Evolutionary conservation across 2,888 invertebrate genomes (phyloP).

Genomic region (Auanema freiburgensis): DNA sequence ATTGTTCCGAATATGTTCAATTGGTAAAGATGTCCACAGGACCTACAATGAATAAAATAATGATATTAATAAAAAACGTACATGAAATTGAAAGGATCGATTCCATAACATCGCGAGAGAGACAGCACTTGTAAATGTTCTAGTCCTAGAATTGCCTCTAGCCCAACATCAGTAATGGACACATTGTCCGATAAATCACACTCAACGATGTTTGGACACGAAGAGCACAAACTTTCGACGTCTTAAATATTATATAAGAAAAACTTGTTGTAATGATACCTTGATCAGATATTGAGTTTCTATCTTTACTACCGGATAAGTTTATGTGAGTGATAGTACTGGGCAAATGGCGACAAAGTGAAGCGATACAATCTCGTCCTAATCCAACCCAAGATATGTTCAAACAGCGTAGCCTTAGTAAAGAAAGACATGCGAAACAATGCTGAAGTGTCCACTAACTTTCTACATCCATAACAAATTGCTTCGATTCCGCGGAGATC

Average conservation of each 20-base stretch:
- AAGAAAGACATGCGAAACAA: not conserved
- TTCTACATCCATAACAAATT: conserved; percentile 13
- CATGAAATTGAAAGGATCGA: conserved; percentile 14
- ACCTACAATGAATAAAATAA: conserved; percentile 8
- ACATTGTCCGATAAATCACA: conserved; percentile 22
- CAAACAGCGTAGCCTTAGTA: conserved; percentile 13
- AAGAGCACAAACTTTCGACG: not conserved
- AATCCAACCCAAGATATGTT: conserved; percentile 19
- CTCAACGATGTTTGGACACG: conserved; percentile 18
- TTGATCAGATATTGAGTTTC: conserved; percentile 8
- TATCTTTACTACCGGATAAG: conserved; percentile 16
- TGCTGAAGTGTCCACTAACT: not conserved
- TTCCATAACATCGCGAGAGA: conserved; percentile 20
- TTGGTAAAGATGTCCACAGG: not conserved
- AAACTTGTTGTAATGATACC: not conserved
- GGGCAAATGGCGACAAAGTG: conserved; percentile 6
- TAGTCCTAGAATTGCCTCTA: conserved; percentile 7
- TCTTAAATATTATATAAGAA: conserved; percentile 3
- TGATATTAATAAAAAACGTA: conserved; percentile 5
- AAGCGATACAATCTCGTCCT: not conserved
- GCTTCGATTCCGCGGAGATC: not conserved
- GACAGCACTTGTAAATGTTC: conserved; percentile 6
- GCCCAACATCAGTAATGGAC: not conserved
- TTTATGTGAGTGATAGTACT: conserved; percentile 8
- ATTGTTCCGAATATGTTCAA: conserved; percentile 18